Evolutionary conservation across 2,113 vertebrate genomes (phyloP), one percentile per base, ranked within the genome.

Genomic region (Elaphurus davidianus): DNA sequence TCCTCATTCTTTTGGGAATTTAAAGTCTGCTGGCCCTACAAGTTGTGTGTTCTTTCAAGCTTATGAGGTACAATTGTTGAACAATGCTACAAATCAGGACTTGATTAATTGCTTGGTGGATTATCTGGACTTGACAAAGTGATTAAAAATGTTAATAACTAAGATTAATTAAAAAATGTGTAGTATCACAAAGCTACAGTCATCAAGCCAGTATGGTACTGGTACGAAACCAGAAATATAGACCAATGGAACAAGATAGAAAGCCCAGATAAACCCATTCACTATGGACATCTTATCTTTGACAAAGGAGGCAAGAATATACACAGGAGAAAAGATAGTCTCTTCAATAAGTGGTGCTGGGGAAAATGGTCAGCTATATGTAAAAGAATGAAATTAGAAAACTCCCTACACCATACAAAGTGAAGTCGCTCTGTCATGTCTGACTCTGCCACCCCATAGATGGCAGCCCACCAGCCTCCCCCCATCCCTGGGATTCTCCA

Each of bases 361-460:
- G 33, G 9, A 64, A 67, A 67, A 33, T 9, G 16, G 33, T 19
- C 62, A n/a, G 16, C 7, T 67, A 17, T n/a, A n/a, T n/a, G 33
- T 19, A 67, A 67, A n/a, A 67, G 7, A 19, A 67, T n/a, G 33
- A 67, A 67, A 67, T n/a, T 67, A 67, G 62, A 67, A 67, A 67
- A 67, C 3, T 19, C 16, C 62, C 30, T 64, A 33, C 62, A n/a
- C 15, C 62, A 4, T n/a, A 17, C 62, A 21, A 19, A 71, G 17
- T 71, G n/a, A 71, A 36, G 9, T 21, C 0, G 1, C 17, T 71
- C 16, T 36, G 17, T 71, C 0, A 0, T 21, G 64, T 71, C n/a
- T 0, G 2, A 71, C n/a, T 71, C 4, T 17, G 64, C 0, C 1
- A 67, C 64, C 64, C 17, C 16, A 36, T n/a, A 36, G 16, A 67